These are phyloP conservation scores for Stictonetta naevosa DNA, from an alignment of 2,113 vertebrate species.

Conservation along the genomic window DNA sequence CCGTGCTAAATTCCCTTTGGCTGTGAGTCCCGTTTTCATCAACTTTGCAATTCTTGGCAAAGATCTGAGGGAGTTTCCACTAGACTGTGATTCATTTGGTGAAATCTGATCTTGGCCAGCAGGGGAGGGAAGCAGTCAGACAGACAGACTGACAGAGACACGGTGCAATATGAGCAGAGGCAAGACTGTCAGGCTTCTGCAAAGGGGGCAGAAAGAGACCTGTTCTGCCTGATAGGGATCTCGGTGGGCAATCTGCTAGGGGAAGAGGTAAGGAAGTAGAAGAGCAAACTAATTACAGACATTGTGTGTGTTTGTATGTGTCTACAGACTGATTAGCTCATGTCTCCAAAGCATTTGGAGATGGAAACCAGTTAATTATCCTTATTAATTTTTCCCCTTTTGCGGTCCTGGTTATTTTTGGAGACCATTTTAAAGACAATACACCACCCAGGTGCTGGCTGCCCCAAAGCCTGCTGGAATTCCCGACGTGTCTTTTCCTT, in stretches of 20 bases:
- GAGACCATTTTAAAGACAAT: conserved; percentile 52
- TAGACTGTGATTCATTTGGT: conserved; percentile 70
- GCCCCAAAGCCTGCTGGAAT: not conserved
- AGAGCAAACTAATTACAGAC: conserved; percentile 36
- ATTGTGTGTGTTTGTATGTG: not conserved
- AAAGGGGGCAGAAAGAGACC: conserved; percentile 39
- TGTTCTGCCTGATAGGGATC: conserved; percentile 51
- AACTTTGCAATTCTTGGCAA: conserved; percentile 72
- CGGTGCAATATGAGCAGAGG: not conserved
- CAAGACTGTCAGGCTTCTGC: conserved; percentile 7
- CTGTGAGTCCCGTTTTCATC: conserved; percentile 56
- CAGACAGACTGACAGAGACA: conserved; percentile 38
- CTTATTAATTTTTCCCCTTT: conserved; percentile 51
- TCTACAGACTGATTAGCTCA: conserved; percentile 57
- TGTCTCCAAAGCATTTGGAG: conserved; percentile 53
- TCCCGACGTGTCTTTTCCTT: not conserved
- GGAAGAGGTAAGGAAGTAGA: conserved; percentile 36
- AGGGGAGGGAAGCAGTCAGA: conserved; percentile 49
- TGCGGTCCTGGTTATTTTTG: conserved; percentile 51
- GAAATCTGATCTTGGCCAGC: conserved; percentile 69
- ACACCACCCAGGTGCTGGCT: conserved; percentile 57
- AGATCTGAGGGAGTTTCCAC: conserved; percentile 69
- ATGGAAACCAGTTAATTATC: conserved; percentile 54
- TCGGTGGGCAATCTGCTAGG: conserved; percentile 7
- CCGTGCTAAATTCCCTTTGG: conserved; percentile 41